A percentile compares a stretch with the other conserved stretches of the same genome.
Conservation (phyloP, 2,797 vertebrate species). For the Oreochromis mossambicus region DNA sequence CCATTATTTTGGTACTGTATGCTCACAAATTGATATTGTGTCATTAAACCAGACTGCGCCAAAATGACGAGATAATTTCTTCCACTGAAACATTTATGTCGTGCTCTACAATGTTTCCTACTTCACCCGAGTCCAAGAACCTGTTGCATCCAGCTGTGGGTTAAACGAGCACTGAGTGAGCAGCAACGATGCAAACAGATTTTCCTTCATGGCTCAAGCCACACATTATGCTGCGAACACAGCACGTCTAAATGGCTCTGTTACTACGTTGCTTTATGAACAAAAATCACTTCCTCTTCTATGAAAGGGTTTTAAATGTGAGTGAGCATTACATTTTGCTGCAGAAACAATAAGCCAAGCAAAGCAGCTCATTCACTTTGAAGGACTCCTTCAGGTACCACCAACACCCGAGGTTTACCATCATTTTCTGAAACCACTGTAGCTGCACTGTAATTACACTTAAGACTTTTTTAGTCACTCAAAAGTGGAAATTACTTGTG, state of each 20-base stretch:
- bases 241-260: conserved; percentile 24
- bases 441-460: not conserved
- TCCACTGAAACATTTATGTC: not conserved
- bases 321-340: conserved; percentile 10
- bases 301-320: not conserved
- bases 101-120: not conserved
- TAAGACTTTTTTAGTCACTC: not conserved
- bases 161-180: not conserved
- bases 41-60: not conserved
- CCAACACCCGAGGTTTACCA: not conserved
- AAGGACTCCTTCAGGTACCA: not conserved
- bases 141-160: conserved; percentile 4
- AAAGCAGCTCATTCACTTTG: not conserved
- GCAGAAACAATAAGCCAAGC: not conserved
- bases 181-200: not conserved
- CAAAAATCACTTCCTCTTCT: conserved; percentile 10
- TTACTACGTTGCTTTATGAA: not conserved
- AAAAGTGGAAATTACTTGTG: not conserved
- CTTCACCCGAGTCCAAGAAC: not conserved
- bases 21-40: conserved; percentile 26
- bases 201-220: conserved; percentile 5
- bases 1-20: not conserved
- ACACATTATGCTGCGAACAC: conserved; percentile 12
- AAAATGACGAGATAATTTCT: not conserved
- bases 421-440: not conserved